Evolutionary conservation across 2,888 invertebrate genomes (phyloP), one percentile per base, ranked within the genome.

Genomic region (Trissolcus japonicus): DNA sequence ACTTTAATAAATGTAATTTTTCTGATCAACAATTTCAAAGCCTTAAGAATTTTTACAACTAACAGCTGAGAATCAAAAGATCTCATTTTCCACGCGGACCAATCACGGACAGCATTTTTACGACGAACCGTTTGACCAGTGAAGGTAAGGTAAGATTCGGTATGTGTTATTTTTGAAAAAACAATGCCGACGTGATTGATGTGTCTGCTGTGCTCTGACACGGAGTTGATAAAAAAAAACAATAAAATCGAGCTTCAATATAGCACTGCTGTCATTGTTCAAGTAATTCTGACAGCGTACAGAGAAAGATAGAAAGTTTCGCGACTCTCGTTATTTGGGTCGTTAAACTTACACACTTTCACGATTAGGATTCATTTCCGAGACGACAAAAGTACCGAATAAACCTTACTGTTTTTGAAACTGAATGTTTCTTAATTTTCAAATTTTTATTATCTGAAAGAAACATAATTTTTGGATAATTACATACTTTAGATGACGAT

Each of bases 271-370:
- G 29, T 43, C 54, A 46, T 56, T 14, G 35, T 46, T 59, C 51
- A 21, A 55, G 48, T 29, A 55, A 69, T 61, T 69, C 57, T 13
- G 21, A 21, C 16, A 43, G 46, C 46, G 60, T 25, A 54, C 54
- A 59, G 59, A 72, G 65, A 59, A 60, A 72, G 72, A 65, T 48
- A 35, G 71, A 54, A 55, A 65, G 54, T 25, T 21, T 17, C 9
- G 57, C 51, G 51, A 25, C 53, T 53, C 53, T 60, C 59, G 35
- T 72, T 59, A 63, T 57, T 19, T 59, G 65, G 72, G 72, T 72
- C 72, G 59, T 72, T 72, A 71, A 72, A 72, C 72, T 65, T 53
- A 65, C 65, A 46, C 61, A 72, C 72, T 72, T 72, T 72, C 72
- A 72, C 72, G 54, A 72, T 65, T 71, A 72, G 29, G 65, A 11